Base-by-base conservation (phyloP, 2,797 vertebrate species). In the Gouania willdenowi region DNA sequence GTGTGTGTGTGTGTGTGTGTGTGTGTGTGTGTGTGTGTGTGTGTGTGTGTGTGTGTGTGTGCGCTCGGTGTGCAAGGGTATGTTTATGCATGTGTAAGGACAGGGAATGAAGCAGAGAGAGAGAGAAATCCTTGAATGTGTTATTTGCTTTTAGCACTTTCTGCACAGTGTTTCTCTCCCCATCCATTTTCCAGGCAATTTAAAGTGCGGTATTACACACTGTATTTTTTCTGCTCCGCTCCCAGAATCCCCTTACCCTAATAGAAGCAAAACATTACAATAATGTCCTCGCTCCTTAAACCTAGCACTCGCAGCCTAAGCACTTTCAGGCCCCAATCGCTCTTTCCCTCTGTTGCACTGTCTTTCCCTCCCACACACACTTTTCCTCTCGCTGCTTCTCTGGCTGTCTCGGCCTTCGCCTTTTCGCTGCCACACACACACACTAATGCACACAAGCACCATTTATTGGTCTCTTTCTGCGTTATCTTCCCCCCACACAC, bases 251-350 rank as follows among this genome's bases (percentile, higher is more conserved):
- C 81, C 83, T 82, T 78, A 81, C 75, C 76, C 86, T 88, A 89
- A 90, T 88, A 85, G 88, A 89, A 86, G 85, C 84, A 84, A 87
- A 88, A 87, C 86, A 88, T 88, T 90, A 87, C 86, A 87, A 88
- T 88, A 89, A 88, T 87, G 87, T 85, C 75, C 82, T 81, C 76
- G 55, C 81, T 86, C 80, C 82, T 85, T 86, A 88, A 86, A 88
- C 77, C 81, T 75, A 69, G 76, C 67, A 71, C 83, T 85, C 77
- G 84, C 84, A 85, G 85, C 74, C 82, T 84, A 85, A 85, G 81
- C 87, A 87, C 83, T 88, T 87, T 85, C 75, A 74, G 79, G 74
- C 78, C 72, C 52, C 73, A 60, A 72, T 80, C 77, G 67, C 65
- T 82, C 79, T 82, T 79, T 77, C 58, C 65, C 57, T 72, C 59